Conservation (phyloP, 92 coral and sea anemone species). For the Blastomussa wellsi region DNA sequence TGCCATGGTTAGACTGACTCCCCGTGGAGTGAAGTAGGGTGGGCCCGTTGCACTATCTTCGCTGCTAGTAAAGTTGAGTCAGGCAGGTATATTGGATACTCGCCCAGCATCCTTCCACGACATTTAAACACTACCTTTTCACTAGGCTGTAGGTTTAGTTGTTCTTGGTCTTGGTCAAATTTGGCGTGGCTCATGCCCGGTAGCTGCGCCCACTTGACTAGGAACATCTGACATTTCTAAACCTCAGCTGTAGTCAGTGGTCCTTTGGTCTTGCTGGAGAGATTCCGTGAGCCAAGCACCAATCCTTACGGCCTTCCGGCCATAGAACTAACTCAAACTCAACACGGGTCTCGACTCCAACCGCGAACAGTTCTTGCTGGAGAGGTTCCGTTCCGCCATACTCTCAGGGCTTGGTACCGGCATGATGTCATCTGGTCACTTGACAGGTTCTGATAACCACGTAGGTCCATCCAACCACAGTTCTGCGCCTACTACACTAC, state of each 20-base stretch:
- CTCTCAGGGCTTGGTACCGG: slow-evolving; percentile 26
- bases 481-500: too few relatives aligned
- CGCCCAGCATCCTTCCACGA: slow-evolving; percentile 45
- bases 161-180: slow-evolving; percentile 38
- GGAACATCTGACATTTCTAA: slow-evolving; percentile 20
- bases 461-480: too few relatives aligned
- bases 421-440: slow-evolving; percentile 62
- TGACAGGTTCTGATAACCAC: too few relatives aligned
- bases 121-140: slow-evolving; percentile 41
- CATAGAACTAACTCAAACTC: slow-evolving; percentile 45
- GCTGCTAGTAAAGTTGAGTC: slow-evolving; percentile 27
- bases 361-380: slow-evolving; percentile 62
- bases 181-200: slow-evolving; percentile 14
- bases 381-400: slow-evolving; percentile 41
- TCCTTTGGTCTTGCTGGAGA: slow-evolving; percentile 43
- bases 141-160: slow-evolving; percentile 44
- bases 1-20: too few relatives aligned
- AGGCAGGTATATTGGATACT: slow-evolving; percentile 35
- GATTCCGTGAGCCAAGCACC: slow-evolving; percentile 67
- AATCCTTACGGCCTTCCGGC: slow-evolving; percentile 68
- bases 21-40: slow-evolving; percentile 21
- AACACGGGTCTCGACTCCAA: slow-evolving; percentile 30
- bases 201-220: slow-evolving; percentile 42
- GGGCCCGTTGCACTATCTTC: slow-evolving; percentile 37
- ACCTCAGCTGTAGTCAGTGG: slow-evolving; percentile 46